Percentiles rank a stretch among this genome's conserved stretches.
Evolutionary conservation across 2,797 vertebrate genomes (phyloP).

Genomic region (Chaenodraco wilsoni): DNA sequence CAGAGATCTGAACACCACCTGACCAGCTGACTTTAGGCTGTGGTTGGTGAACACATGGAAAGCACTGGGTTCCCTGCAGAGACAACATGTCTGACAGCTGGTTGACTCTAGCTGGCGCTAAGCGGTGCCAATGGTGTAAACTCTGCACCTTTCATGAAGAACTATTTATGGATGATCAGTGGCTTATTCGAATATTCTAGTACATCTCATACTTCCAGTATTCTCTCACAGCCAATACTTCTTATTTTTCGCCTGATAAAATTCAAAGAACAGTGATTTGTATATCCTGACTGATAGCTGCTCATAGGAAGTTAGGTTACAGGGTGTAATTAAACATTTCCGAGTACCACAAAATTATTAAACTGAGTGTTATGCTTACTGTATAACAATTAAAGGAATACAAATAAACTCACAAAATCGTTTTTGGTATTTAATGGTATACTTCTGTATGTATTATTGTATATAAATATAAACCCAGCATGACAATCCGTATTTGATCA

Average conservation of each 20-base stretch:
- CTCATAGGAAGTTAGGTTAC: not conserved
- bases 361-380: too few relatives aligned
- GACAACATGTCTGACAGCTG: slow-evolving; percentile 40
- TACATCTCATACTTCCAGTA: not conserved
- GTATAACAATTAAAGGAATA: too few relatives aligned
- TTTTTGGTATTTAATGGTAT: too few relatives aligned
- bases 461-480: not conserved
- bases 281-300: not conserved
- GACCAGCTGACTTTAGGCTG: slow-evolving; percentile 15
- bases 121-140: slow-evolving; percentile 21
- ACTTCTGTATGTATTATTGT: too few relatives aligned
- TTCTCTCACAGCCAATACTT: not conserved
- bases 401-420: too few relatives aligned
- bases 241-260: not conserved
- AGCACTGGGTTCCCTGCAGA: slow-evolving; percentile 15
- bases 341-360: not conserved
- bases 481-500: not conserved
- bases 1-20: not conserved
- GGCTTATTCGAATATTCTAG: slow-evolving; percentile 14
- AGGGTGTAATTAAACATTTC: not conserved
- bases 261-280: not conserved
- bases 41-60: slow-evolving; percentile 23
- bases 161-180: slow-evolving; percentile 10
- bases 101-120: slow-evolving; percentile 36
- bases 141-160: slow-evolving; percentile 15